Base-by-base conservation (phyloP, 2,113 vertebrate species). In the Phylloscopus trochilus region DNA sequence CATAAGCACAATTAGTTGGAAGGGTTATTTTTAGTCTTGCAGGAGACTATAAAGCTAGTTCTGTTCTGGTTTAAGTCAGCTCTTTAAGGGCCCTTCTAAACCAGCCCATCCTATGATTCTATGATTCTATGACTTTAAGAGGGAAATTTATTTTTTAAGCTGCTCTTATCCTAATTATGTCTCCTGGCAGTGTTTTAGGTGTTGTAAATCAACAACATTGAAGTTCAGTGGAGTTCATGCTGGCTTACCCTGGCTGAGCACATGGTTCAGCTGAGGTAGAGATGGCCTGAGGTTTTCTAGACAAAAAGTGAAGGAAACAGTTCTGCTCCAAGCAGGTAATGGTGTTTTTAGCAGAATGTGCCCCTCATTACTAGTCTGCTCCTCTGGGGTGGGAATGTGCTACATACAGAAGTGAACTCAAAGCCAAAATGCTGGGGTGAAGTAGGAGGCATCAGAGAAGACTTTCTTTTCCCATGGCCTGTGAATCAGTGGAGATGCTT, bases 1-100 rank as follows among this genome's bases (percentile, higher is more conserved):
- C 72, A 41, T 86, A 90, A 96, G 76, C 92, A 68, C 56, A 87
- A 68, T 90, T 93, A 94, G 44, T 28, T 60, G 31, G 33, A 70
- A 83, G 20, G 22, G 47, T 67, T 81, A 81, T 93, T 94, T 94
- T 90, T 31, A 68, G 35, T 70, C 41, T 68, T 88, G 72, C 81
- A 87, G 56, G 33, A 70, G 37, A 82, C 10, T 89, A 84, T 78
- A 92, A 86, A 91, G 21, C 23, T 30, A 18, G n/a, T n/a, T 81
- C 52, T 86, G 46, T 63, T 90, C 56, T 76, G n/a, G 15, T 88
- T 95, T 92, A 78, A 86, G 56, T 81, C 33, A 52, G 14, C 43
- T 37, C 26, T 73, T 66, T 58, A 66, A 88, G 17, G 31, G 27
- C 26, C 22, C 8, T 51, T 51, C 35, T 72, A 35, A 58, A 66